Base-by-base conservation (phyloP, 1,140 invertebrate species). In the Pseudomyrmex cubaensis region DNA sequence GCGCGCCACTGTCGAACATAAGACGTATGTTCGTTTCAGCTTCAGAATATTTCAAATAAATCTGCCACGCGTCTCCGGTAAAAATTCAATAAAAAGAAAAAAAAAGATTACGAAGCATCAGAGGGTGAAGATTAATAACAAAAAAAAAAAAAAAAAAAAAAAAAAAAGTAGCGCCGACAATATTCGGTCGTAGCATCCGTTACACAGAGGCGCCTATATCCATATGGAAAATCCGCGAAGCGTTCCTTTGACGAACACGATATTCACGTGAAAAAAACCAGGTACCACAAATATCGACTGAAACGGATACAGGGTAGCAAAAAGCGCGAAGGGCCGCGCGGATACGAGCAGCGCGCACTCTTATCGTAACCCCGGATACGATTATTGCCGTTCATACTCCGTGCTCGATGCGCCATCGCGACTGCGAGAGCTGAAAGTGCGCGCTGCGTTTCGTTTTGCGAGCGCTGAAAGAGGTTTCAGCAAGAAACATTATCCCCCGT, bases 331-430 rank as follows among this genome's bases (percentile, higher is more conserved):
- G 64, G 64, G 44, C 76, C 22, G 20, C n/a, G 13, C 22, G 44
- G 54, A 78, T 78, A 70, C 64, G 48, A 76, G 67, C 54, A 9
- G 12, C 20, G 5, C 35, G 35, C 25, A 7, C 54, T 78, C 64
- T 80, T 80, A 80, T 80, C 67, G 76, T 72, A 48, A 70, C 54
- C 59, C 66, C 17, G 66, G 22, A 57, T 72, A 80, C 76, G 76
- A 62, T 80, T 80, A 80, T 80, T 48, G 56, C 76, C 64, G 54
- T 78, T 78, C 54, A 59, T 59, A 78, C 54, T 20, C 44, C 0
- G 35, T 35, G 35, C 44, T 35, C 62, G 57, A 57, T 57, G 54
- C 15, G 15, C 2, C 15, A 17, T 17, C 12, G 52, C 44, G 22
- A 25, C 22, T 3, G 35, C 35, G 35, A 22, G 20, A 15, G 50